phyloP scores from a whole-genome alignment of 2,888 invertebrate genomes.

The Tethea ocularis region DNA sequence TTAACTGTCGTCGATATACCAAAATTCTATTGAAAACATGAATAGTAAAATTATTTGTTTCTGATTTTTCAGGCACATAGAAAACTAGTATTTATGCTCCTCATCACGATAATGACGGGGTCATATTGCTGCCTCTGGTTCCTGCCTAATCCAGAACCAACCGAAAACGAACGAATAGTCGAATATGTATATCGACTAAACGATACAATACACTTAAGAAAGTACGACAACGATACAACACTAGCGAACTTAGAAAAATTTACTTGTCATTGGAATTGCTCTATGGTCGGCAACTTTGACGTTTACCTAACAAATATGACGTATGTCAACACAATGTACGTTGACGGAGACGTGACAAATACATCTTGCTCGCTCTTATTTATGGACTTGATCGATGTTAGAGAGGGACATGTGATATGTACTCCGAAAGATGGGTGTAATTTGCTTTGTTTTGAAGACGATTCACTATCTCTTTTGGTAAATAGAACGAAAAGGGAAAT shows the following conservation, averaged over 20 bases:
- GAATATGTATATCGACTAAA: conserved; percentile 65
- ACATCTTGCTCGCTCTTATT: conserved; percentile 58
- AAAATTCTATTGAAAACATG: too few relatives aligned
- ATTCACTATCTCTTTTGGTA: conserved; percentile 15
- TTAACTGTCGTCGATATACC: too few relatives aligned
- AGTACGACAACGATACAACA: conserved; percentile 33
- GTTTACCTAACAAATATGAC: conserved; percentile 62
- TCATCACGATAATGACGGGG: conserved; percentile 86
- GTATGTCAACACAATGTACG: conserved; percentile 59
- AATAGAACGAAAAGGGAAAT: conserved; percentile 38
- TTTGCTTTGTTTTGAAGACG: conserved; percentile 65
- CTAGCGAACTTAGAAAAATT: conserved; percentile 53
- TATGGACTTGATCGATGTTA: conserved; percentile 57
- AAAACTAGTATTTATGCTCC: conserved; percentile 87
- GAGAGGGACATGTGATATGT: conserved; percentile 56
- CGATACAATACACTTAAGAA: conserved; percentile 60
- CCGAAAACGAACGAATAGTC: conserved; percentile 36
- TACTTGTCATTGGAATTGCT: conserved; percentile 70
- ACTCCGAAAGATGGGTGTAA: conserved; percentile 57
- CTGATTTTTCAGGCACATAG: conserved; percentile 77
- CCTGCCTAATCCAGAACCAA: conserved; percentile 65
- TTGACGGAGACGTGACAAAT: conserved; percentile 52
- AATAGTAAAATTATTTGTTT: background rate
- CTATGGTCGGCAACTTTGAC: conserved; percentile 45
- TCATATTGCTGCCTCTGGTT: conserved; percentile 89